Conservation (phyloP, 1,140 invertebrate species). For the silkworm (Bombyx mori) region ASM3026992v2 NC_085121.1:9490501-9491000, state of each 20-base stretch:
- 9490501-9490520: conserved; percentile 5
- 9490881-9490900: conserved; percentile 72
- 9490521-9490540: neutral
- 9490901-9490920: conserved; percentile 80
- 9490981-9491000: conserved; percentile 12
- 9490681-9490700: too few species aligned
- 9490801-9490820: conserved; percentile 22
- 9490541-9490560: conserved; percentile 7
- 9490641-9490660: too few species aligned
- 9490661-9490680: too few species aligned
- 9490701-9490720: conserved; percentile 13
- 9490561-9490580: conserved; percentile 6
- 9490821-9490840: conserved; percentile 6
- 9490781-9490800: conserved; percentile 28
- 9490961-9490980: conserved; percentile 81
- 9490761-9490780: conserved; percentile 5
- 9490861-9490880: conserved; percentile 9
- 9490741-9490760: conserved; percentile 47
- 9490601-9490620: too few species aligned
- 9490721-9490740: conserved; percentile 31
- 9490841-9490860: conserved; percentile 8
- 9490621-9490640: too few species aligned
- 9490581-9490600: conserved; percentile 1
- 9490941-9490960: conserved; percentile 84
- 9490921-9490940: conserved; percentile 80